A percentile compares a stretch with the other conserved stretches of the same genome.
Conservation (phyloP, 2,888 invertebrate genomes). For the Ethmia dodecea region DNA sequence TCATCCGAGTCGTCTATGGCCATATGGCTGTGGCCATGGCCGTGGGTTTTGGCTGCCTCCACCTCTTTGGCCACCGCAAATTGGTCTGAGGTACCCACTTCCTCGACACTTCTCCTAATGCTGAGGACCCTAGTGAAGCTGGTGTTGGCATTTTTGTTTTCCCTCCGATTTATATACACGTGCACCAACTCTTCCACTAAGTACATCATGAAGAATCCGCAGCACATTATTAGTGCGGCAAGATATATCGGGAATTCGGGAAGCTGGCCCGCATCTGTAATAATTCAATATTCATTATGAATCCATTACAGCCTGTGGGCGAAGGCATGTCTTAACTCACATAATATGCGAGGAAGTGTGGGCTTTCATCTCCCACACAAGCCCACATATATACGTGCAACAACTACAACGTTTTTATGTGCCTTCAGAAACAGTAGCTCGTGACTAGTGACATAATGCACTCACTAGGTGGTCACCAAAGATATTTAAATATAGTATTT, state of each 20-base stretch:
- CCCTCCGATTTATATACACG: constrained; percentile 78
- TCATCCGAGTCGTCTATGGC: constrained; percentile 32
- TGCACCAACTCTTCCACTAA: constrained; percentile 88
- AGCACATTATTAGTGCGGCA: constrained; percentile 85
- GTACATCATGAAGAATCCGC: constrained; percentile 86
- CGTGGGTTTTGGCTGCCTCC: constrained; percentile 29
- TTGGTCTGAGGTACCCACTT: constrained; percentile 5
- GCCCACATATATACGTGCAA: too few relatives aligned
- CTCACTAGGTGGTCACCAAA: too few relatives aligned
- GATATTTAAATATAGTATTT: too few relatives aligned
- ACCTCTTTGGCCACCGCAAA: constrained; percentile 7
- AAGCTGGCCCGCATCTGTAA: constrained; percentile 61
- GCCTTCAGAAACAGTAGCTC: too few relatives aligned
- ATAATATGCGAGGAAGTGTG: too few relatives aligned
- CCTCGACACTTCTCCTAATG: constrained; percentile 53
- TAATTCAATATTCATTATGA: too few relatives aligned
- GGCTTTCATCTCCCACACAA: too few relatives aligned
- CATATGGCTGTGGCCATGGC: constrained; percentile 47
- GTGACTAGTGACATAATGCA: too few relatives aligned
- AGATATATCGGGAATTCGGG: constrained; percentile 79
- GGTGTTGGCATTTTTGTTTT: constrained; percentile 45
- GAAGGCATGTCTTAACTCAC: too few relatives aligned
- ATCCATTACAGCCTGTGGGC: too few relatives aligned
- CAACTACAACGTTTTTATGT: too few relatives aligned
- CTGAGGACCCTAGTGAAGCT: constrained; percentile 53